Conservation (phyloP, 2,888 invertebrate genomes). For the Leptopterna dolabrata region DNA sequence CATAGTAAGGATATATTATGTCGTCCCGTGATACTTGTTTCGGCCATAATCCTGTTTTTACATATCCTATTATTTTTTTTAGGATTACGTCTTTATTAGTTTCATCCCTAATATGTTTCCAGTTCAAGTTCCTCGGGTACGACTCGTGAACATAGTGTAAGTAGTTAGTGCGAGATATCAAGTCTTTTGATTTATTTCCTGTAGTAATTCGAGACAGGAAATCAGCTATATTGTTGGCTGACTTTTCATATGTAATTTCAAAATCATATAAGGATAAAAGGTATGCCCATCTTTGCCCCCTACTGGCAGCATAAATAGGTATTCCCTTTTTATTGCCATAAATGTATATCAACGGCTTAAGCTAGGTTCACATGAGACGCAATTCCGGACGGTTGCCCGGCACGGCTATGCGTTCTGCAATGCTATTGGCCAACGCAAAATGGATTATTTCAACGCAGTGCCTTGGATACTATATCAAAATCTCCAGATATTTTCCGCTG, state of each 20-base stretch:
- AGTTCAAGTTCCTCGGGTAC: constrained; percentile 66
- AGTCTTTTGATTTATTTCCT: background rate
- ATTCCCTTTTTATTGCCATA: constrained; percentile 38
- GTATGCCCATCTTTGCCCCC: constrained; percentile 47
- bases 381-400: no score
- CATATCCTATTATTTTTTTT: background rate
- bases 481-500: no score
- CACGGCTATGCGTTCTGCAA: no score
- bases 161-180: background rate
- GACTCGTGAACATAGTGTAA: constrained; percentile 45
- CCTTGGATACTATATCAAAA: no score
- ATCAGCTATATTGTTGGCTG: constrained; percentile 43
- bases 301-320: constrained; percentile 47
- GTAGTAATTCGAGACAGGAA: constrained; percentile 26
- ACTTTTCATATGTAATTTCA: constrained; percentile 32
- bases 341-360: constrained; percentile 23
- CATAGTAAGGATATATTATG: background rate
- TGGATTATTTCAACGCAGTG: no score
- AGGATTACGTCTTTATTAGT: background rate
- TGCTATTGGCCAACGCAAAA: no score
- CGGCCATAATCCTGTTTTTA: background rate
- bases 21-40: background rate
- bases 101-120: constrained; percentile 9
- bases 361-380: no score
- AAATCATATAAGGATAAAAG: constrained; percentile 18